Evolutionary conservation across 2,888 invertebrate genomes (phyloP), one percentile per base, ranked within the genome.

Genomic region (Macrostomum cliftonense): DNA sequence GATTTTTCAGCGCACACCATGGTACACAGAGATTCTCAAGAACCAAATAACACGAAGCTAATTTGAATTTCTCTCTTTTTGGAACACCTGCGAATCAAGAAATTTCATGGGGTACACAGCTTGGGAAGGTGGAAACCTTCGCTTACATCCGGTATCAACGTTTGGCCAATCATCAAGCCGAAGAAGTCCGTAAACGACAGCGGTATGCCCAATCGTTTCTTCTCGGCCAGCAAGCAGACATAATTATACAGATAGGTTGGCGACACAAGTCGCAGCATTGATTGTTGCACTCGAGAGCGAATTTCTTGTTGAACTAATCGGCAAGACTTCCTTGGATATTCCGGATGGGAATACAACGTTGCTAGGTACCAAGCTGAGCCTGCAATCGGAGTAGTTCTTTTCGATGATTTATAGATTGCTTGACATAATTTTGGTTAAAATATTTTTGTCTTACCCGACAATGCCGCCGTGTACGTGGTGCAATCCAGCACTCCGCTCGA

Each of bases 181-280:
- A 72, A 73, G 55, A 72, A 67, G 55, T 73, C 73, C 1, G 72
- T 72, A 55, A 72, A 72, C 54, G 69, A 69, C 54, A 72, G 65
- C 13, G 72, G 73, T 46, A 72, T 72, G 0, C 72, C 72, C 38
- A 56, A 56, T 39, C 59, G 58, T 12, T 64, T 57, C 54, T 73
- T 72, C 53, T 58, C 54, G 42, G 65, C 56, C 43, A 72, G 67
- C 37, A 56, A 55, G 17, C 61, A 59, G 39, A 64, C 53, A 53
- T 69, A 68, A 16, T 62, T 54, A 51, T 61, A 63, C 21, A 68
- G 53, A 20, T 62, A 59, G 17, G 58, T 52, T 1, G 68, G 65
- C 12, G 60, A 59, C 2, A 68, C 52, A 28, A 62, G 56, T 60
- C 67, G 62, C n/a, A 65, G 55, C 50, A 68, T 62, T 54, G 64